phyloP scores from a whole-genome alignment of 2,888 invertebrate species.

The Lepidonotus clava region DNA sequence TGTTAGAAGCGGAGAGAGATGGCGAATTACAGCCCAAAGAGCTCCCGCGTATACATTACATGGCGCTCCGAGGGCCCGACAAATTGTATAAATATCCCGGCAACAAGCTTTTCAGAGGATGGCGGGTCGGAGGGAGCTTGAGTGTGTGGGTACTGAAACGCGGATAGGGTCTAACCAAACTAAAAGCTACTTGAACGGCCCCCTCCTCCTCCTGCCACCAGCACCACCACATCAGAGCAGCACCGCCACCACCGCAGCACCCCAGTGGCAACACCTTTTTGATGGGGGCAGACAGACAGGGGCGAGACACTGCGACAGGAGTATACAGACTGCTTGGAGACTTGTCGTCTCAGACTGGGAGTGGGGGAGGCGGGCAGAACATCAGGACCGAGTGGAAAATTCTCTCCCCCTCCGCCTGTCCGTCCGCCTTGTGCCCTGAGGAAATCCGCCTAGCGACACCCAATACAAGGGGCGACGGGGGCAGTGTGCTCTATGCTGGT shows the following conservation, averaged over 20 bases:
- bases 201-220: not conserved
- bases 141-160: not conserved
- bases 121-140: no score
- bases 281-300: conserved; percentile 2
- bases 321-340: not conserved
- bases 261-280: not conserved
- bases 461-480: not conserved
- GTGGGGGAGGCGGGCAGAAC: not conserved
- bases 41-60: not conserved
- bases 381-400: not conserved
- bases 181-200: not conserved
- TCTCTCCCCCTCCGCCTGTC: not conserved
- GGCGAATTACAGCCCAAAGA: not conserved
- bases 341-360: not conserved
- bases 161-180: no score
- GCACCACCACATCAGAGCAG: no score
- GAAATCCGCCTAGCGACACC: not conserved
- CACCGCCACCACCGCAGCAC: not conserved
- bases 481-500: not conserved
- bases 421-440: not conserved
- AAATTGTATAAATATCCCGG: not conserved
- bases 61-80: not conserved
- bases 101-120: not conserved
- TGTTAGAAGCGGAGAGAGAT: not conserved
- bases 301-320: not conserved